phyloP scores from a whole-genome alignment of 2,797 vertebrate genomes.

The Epinephelus coioides region DNA sequence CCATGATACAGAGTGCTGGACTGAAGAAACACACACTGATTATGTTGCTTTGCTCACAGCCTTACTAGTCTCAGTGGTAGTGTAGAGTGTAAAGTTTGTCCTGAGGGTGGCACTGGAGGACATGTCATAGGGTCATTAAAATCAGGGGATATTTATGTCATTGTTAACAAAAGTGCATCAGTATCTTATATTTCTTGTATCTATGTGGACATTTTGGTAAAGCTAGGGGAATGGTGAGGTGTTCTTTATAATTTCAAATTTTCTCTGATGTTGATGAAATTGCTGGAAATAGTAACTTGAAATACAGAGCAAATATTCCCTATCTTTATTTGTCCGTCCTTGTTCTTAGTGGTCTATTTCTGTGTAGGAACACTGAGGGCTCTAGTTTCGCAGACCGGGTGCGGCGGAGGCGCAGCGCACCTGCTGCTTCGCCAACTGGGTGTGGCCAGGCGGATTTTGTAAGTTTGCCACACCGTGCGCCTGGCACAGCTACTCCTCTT shows the following conservation, averaged over 20 bases:
- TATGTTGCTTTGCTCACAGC: neutral
- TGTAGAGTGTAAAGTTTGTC: neutral
- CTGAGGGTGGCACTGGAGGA: conserved; percentile 12
- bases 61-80: neutral
- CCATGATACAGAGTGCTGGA: neutral
- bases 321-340: neutral
- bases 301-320: neutral
- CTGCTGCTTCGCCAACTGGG: no score
- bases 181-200: neutral
- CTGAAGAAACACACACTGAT: neutral
- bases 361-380: no score
- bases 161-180: neutral
- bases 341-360: neutral
- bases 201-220: neutral
- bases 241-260: no score
- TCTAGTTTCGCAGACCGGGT: no score
- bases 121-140: neutral
- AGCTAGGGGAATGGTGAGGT: no score
- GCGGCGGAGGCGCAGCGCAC: no score
- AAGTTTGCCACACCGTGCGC: no score
- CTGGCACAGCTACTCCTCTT: no score
- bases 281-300: neutral
- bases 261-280: no score
- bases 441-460: no score
- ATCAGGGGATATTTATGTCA: neutral